Evolutionary conservation across 2,797 vertebrate species (phyloP).

Genomic region (Sarcoramphus papa): DNA sequence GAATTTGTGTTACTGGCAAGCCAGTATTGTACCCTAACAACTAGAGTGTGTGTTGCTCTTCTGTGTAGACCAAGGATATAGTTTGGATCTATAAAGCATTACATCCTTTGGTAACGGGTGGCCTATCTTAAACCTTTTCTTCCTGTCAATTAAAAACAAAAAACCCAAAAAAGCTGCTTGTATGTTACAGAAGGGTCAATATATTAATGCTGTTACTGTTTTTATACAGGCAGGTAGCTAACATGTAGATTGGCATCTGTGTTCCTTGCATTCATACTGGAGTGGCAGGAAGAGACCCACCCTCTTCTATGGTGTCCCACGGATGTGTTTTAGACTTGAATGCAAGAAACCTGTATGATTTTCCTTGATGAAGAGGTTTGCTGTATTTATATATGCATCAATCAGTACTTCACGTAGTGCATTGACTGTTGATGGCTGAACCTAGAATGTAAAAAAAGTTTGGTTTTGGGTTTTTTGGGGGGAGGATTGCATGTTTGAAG

Average conservation of each 20-base stretch:
- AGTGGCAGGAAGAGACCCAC: background rate
- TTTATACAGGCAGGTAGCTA: background rate
- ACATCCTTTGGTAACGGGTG: background rate
- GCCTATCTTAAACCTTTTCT: background rate
- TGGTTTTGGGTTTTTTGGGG: fast-evolving
- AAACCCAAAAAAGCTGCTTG: background rate
- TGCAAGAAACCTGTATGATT: background rate
- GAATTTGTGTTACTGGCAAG: background rate
- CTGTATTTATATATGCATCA: background rate
- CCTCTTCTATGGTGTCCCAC: background rate
- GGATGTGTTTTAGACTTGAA: background rate
- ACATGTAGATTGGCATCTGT: background rate
- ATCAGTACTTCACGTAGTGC: background rate
- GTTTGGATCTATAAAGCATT: background rate
- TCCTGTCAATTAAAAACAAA: background rate
- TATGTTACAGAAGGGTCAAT: background rate
- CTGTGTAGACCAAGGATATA: background rate
- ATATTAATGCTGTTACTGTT: background rate
- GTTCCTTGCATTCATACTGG: background rate
- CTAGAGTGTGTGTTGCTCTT: background rate
- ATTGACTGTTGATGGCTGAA: background rate
- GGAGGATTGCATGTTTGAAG: background rate
- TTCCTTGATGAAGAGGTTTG: background rate
- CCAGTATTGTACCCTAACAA: background rate
- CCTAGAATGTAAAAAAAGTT: background rate